Evolutionary conservation across 1,140 invertebrate species (phyloP).

Genomic region (Meloidogyne hapla): DNA sequence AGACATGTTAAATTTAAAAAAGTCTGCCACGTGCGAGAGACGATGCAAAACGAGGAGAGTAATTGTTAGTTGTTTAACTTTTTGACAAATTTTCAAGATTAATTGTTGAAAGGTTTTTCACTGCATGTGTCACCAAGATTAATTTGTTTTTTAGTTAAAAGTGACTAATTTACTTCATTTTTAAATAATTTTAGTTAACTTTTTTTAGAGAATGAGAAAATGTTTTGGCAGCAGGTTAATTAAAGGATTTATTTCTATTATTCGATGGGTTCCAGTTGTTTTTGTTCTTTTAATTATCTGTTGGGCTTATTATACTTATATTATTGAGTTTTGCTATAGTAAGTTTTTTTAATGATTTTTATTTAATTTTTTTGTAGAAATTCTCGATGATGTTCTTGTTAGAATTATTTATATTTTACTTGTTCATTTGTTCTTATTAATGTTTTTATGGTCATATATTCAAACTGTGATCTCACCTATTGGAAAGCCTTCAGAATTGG

Average conservation of each 20-base stretch:
- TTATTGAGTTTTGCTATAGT: conserved; percentile 35
- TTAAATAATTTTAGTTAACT: background rate
- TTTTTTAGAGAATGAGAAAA: conserved; percentile 28
- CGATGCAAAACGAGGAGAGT: too few species aligned
- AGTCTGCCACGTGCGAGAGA: too few species aligned
- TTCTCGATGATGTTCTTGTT: conserved; percentile 16
- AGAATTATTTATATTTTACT: conserved; percentile 27
- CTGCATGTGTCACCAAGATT: too few species aligned
- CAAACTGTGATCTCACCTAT: conserved; percentile 40
- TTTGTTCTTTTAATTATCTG: conserved; percentile 28
- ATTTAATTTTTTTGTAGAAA: conserved; percentile 26
- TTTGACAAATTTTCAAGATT: too few species aligned
- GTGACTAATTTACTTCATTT: background rate
- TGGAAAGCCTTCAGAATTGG: conserved; percentile 27
- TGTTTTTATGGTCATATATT: conserved; percentile 41
- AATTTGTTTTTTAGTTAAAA: too few species aligned
- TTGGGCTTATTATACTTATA: conserved; percentile 41
- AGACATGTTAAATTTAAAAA: too few species aligned
- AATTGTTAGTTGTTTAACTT: too few species aligned
- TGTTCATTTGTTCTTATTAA: conserved; percentile 31
- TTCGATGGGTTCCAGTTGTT: conserved; percentile 39
- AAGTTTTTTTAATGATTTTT: conserved; percentile 19
- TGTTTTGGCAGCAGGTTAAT: conserved; percentile 36
- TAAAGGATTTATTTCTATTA: conserved; percentile 14
- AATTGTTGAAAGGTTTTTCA: too few species aligned